Percentiles rank a stretch among this genome's conserved stretches.
These are phyloP conservation scores for Onychostoma macrolepis DNA, from an alignment of 2,113 vertebrate genomes.

Conservation along the genomic window DNA sequence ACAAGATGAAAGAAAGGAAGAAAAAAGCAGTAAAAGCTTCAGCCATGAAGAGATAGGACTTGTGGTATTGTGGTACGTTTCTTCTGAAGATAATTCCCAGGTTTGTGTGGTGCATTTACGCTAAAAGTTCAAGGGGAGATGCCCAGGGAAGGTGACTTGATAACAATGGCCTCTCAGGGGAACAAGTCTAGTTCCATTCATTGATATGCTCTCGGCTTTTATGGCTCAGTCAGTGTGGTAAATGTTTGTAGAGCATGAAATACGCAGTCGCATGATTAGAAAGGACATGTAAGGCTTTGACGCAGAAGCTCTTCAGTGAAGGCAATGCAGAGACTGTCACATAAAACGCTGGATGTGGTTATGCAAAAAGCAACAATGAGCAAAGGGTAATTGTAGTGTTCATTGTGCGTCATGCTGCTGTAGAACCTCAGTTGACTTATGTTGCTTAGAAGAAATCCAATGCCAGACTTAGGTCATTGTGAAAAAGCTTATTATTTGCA, in stretches of 20 bases:
- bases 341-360: constrained; percentile 12
- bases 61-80: constrained; percentile 42
- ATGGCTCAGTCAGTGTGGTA: constrained; percentile 20
- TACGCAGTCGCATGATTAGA: constrained; percentile 37
- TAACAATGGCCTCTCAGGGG: constrained; percentile 32
- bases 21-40: constrained; percentile 23
- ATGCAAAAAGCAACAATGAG: constrained; percentile 32
- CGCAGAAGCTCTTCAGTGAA: constrained; percentile 14
- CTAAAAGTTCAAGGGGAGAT: constrained; percentile 39
- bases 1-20: constrained; percentile 40
- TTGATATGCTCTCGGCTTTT: constrained; percentile 13
- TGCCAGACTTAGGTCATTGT: constrained; percentile 1
- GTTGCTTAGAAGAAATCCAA: background rate
- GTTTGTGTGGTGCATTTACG: constrained; percentile 27
- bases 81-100: constrained; percentile 43
- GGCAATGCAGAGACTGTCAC: background rate
- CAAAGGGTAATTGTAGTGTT: constrained; percentile 1
- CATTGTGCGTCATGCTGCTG: background rate
- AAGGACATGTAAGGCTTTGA: background rate
- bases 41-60: constrained; percentile 4
- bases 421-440: background rate
- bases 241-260: constrained; percentile 39
- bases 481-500: constrained; percentile 14
- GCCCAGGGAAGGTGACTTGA: constrained; percentile 41
- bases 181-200: background rate